Evolutionary conservation across 2,888 invertebrate species (phyloP), one percentile per base, ranked within the genome.

Genomic region (Chorisops tibialis): DNA sequence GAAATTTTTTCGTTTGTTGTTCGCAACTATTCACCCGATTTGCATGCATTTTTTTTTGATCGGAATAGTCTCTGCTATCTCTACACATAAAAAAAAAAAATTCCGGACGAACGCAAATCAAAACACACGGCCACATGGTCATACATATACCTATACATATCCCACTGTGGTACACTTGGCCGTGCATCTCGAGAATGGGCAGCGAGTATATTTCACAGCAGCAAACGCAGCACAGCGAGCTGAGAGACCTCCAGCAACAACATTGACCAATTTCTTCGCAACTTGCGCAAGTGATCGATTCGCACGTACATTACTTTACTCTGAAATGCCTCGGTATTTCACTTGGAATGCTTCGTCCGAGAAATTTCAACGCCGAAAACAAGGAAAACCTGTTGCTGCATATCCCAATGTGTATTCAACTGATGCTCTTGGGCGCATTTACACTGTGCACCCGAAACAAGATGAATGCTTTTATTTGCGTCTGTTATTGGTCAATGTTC

Each of bases 131-230:
- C n/a, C n/a, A n/a, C n/a, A n/a, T n/a, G n/a, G n/a, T n/a, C n/a
- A 50, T 7, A 48, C 35, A 22, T 9, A 59, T 18, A 38, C 62
- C n/a, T 19, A n/a, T n/a, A n/a, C n/a, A 51, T 56, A 68, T 64
- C 69, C 67, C n/a, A 41, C 63, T 38, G 62, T 63, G 38, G 38
- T 59, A 35, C 61, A 63, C 52, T 51, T 63, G 11, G 54, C 59
- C 7, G 63, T 63, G 9, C 63, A 63, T 39, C 21, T 65, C 11
- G 61, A 59, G 47, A 63, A 63, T 59, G 61, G 62, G 16, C 63
- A 65, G 35, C 54, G 73, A n/a, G 66, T 74, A 16, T 74, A 72
- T 49, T 74, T 74, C 56, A 73, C 68, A 19, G 61, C 63, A 63
- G 61, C 61, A 14, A 75, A 67, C 48, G 63, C 43, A 41, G 3